Conservation (phyloP, 2,113 vertebrate genomes). For the Apaloderma vittatum region DNA sequence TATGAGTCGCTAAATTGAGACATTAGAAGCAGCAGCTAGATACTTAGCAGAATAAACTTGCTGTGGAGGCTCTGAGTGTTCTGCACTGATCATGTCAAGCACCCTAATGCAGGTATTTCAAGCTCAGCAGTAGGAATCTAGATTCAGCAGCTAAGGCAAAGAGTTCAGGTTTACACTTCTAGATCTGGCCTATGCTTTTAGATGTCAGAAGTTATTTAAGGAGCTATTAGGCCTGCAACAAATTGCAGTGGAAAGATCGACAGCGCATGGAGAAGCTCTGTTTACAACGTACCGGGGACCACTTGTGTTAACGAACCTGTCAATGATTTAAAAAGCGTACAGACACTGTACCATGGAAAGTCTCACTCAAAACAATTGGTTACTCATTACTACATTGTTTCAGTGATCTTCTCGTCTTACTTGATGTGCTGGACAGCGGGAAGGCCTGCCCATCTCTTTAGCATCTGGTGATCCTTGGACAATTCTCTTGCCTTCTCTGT, state of each 20-base stretch:
- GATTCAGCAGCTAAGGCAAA: background rate
- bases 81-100: background rate
- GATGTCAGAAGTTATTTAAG: conserved; percentile 43
- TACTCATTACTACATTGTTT: conserved; percentile 74
- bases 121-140: background rate
- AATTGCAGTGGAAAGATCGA: conserved; percentile 71
- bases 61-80: background rate
- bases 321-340: conserved; percentile 77
- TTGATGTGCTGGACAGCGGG: background rate
- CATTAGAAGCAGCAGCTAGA: background rate
- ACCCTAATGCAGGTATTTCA: background rate
- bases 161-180: background rate
- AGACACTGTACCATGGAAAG: conserved; percentile 34
- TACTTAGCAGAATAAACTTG: background rate
- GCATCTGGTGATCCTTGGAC: conserved; percentile 6
- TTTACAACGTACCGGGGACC: conserved; percentile 65
- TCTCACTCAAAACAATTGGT: conserved; percentile 68
- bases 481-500: background rate
- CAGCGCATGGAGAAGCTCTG: conserved; percentile 66
- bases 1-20: background rate
- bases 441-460: background rate
- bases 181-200: background rate
- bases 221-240: conserved; percentile 46
- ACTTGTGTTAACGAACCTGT: conserved; percentile 73
- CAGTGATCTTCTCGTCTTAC: conserved; percentile 23